Base-by-base conservation (phyloP, 2,797 vertebrate species). In the Sebastiscus albofasciatus region DNA sequence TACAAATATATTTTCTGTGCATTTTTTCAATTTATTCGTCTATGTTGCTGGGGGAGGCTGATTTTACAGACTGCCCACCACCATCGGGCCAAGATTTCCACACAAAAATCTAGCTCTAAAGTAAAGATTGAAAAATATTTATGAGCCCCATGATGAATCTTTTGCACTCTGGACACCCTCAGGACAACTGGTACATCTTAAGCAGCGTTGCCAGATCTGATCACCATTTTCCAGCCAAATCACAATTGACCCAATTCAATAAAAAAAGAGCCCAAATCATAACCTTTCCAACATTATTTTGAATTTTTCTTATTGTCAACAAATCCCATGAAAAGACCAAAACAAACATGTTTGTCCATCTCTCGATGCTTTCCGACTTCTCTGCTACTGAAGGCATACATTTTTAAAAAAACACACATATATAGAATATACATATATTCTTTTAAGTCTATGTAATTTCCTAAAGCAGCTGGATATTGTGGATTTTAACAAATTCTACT, bases 251-350 rank as follows among this genome's bases (percentile, higher is more conserved):
- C 27, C 16, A 60, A 8, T 59, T 59, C 14, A 29, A 31, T 20
- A 60, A 60, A 3, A 27, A 59, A 59, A 31, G 8, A 60, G 8
- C 31, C 16, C 27, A 31, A 60, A 31, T 18, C 27, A 31, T 59
- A 31, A 58, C 6, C 24, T 0, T 13, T 1, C 10, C 54, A 13
- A 3, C 1, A 46, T 46, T 3, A 46, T 46, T 46, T 46, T 0
- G 6, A 46, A 2, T 18, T 4, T 46, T 46, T 6, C 42, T 46
- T 1, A 46, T 46, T 46, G 6, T 46, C 2, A 18, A 46, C 14
- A 46, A 46, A 46, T 18, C 14, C 5, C 42, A 46, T 16, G 0
- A 46, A 46, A 46, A 39, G 2, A 39, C 36, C 36, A 39, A 39
- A 39, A 14, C 13, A 13, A 39, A 39, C 0, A 5, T 39, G 36